These are phyloP conservation scores for Apis cerana DNA, from an alignment of 1,140 invertebrate genomes.

Conservation along the genomic window DNA sequence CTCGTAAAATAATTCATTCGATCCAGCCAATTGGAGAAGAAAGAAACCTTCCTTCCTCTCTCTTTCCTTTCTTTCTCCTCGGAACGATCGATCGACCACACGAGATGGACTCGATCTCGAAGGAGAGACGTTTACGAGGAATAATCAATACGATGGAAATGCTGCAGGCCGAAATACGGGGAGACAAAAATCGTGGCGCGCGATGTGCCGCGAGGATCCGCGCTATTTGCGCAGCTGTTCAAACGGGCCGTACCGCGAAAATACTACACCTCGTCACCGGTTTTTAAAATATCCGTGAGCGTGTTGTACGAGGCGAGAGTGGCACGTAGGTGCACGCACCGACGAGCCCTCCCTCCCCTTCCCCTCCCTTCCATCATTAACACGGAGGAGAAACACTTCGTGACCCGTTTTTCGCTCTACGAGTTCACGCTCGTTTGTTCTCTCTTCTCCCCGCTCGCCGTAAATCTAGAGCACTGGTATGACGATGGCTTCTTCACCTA, in stretches of 20 bases:
- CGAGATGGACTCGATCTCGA: too few relatives aligned
- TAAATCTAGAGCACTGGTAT: constrained; percentile 46
- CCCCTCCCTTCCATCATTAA: constrained; percentile 49
- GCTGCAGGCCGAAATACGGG: constrained; percentile 22
- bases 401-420: constrained; percentile 52
- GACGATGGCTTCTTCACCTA: constrained; percentile 16
- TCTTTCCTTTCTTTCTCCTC: too few relatives aligned
- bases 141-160: constrained; percentile 54
- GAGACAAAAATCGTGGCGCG: constrained; percentile 66
- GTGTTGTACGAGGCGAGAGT: neutral
- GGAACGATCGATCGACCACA: too few relatives aligned
- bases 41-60: too few relatives aligned
- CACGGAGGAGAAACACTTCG: constrained; percentile 46
- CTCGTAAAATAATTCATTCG: too few relatives aligned
- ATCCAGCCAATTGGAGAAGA: too few relatives aligned
- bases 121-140: neutral
- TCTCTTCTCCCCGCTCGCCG: neutral
- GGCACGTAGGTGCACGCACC: constrained; percentile 1
- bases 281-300: constrained; percentile 71
- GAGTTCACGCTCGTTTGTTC: constrained; percentile 9
- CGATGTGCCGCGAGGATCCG: constrained; percentile 57
- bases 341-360: neutral
- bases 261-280: constrained; percentile 69
- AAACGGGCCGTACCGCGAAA: constrained; percentile 71
- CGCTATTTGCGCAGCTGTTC: constrained; percentile 76